phyloP scores from a whole-genome alignment of 2,888 invertebrate species.

The Pheosia gnoma region DNA sequence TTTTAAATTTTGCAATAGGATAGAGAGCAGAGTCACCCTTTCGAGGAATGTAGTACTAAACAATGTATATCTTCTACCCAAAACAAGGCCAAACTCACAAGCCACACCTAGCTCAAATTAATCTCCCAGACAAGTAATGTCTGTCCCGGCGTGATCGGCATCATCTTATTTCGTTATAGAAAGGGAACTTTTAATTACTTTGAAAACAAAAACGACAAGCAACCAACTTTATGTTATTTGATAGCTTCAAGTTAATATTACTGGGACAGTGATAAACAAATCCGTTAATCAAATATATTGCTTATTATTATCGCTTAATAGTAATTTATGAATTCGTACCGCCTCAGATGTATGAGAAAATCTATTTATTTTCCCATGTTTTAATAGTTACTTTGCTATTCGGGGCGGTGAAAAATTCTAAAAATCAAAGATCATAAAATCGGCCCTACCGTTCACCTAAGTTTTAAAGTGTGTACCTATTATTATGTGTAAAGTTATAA shows the following conservation, averaged over 20 bases:
- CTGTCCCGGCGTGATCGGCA: conserved; percentile 27
- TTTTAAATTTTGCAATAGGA: no score
- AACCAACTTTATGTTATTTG: conserved; percentile 45
- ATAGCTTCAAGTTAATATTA: conserved; percentile 34
- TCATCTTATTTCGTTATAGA: conserved; percentile 45
- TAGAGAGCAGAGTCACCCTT: no score
- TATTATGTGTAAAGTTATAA: no score
- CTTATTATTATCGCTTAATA: conserved; percentile 26
- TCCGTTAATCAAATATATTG: conserved; percentile 25
- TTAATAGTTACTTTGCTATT: no score
- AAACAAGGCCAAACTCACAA: background rate
- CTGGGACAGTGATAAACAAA: conserved; percentile 33
- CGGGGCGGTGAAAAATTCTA: no score
- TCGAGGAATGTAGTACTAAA: no score
- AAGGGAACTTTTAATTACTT: conserved; percentile 55
- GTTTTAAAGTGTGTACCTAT: no score
- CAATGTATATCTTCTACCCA: no score
- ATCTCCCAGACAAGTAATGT: conserved; percentile 28
- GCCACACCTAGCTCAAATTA: background rate
- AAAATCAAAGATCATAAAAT: no score
- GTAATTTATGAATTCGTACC: background rate
- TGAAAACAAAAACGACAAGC: conserved; percentile 47
- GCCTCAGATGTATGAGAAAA: no score
- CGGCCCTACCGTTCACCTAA: no score
- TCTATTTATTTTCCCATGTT: no score